Evolutionary conservation across 2,888 invertebrate genomes (phyloP).

Genomic region (Drosophila paranaensis): DNA sequence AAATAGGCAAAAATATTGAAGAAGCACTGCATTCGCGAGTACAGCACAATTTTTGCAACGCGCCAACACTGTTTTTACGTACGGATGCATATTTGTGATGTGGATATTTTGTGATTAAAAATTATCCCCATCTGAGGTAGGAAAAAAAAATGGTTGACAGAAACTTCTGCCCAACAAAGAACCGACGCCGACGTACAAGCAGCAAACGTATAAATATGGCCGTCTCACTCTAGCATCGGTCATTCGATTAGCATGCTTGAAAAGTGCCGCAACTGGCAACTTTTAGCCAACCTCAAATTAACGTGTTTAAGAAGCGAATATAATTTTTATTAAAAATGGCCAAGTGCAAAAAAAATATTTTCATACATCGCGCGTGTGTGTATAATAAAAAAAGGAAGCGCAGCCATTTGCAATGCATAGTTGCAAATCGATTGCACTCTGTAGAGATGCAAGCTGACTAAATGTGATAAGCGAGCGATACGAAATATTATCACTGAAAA

Average conservation of each 20-base stretch:
- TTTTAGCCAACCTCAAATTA: slow-evolving; percentile 30
- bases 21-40: slow-evolving; percentile 37
- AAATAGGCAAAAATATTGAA: slow-evolving; percentile 56
- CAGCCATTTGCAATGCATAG: slow-evolving; percentile 53
- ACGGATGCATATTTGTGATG: slow-evolving; percentile 87
- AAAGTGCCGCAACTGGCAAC: slow-evolving; percentile 39
- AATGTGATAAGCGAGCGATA: slow-evolving; percentile 45
- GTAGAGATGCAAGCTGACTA: slow-evolving; percentile 21
- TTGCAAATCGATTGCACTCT: slow-evolving; percentile 35
- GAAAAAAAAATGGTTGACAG: slow-evolving; percentile 82
- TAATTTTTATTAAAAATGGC: slow-evolving; percentile 25
- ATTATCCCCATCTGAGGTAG: slow-evolving; percentile 85
- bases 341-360: slow-evolving; percentile 20
- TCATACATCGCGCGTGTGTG: slow-evolving; percentile 22
- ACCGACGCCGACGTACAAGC: slow-evolving; percentile 81
- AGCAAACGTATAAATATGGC: slow-evolving; percentile 83
- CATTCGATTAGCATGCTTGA: slow-evolving; percentile 43
- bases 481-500: slow-evolving; percentile 18
- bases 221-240: slow-evolving; percentile 70
- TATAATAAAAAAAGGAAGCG: slow-evolving; percentile 31
- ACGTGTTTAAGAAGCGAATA: slow-evolving; percentile 11
- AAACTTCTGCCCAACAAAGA: slow-evolving; percentile 78
- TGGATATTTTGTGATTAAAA: slow-evolving; percentile 86
- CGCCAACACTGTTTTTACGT: slow-evolving; percentile 76
- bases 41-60: slow-evolving; percentile 52